These are phyloP conservation scores for Halocaridina rubra DNA, from an alignment of 2,888 invertebrate species.

Conservation along the genomic window DNA sequence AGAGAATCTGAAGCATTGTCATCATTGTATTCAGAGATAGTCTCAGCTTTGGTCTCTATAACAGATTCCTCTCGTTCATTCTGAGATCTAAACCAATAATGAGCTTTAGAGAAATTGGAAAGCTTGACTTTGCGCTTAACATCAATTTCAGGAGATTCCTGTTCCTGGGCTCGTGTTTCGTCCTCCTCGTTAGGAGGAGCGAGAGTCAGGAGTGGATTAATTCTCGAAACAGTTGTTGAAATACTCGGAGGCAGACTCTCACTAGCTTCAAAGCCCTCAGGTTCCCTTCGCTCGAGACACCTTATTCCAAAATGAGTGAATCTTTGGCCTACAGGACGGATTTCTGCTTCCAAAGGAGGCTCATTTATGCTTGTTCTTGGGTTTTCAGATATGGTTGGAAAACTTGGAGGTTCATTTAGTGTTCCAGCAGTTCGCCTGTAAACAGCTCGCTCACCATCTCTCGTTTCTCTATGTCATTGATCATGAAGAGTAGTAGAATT, in stretches of 20 bases:
- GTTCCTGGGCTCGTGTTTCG: not conserved
- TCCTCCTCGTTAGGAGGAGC: constrained; percentile 7
- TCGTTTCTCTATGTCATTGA: constrained; percentile 50
- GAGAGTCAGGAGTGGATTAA: constrained; percentile 39
- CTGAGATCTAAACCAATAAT: constrained; percentile 53
- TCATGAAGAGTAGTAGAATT: constrained; percentile 32
- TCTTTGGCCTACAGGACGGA: not conserved
- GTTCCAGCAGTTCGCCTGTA: constrained; percentile 42
- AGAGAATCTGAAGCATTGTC: not conserved
- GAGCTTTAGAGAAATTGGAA: constrained; percentile 34
- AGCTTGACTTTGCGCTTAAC: constrained; percentile 24
- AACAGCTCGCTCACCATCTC: constrained; percentile 42
- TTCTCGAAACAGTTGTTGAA: constrained; percentile 33
- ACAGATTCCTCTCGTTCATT: constrained; percentile 51
- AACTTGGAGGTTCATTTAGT: not conserved
- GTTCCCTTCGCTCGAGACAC: constrained; percentile 21
- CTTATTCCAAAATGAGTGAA: constrained; percentile 39
- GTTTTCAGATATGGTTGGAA: not conserved
- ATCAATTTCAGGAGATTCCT: not conserved
- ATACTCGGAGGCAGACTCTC: constrained; percentile 35
- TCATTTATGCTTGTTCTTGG: not conserved
- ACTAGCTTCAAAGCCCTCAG: constrained; percentile 39
- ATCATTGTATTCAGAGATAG: too few species aligned
- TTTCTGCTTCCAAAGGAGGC: not conserved
- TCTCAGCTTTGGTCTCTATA: constrained; percentile 51